These are phyloP conservation scores for Sebastes hopkinsi DNA, from an alignment of 2,797 vertebrate genomes.

Conservation along the genomic window DNA sequence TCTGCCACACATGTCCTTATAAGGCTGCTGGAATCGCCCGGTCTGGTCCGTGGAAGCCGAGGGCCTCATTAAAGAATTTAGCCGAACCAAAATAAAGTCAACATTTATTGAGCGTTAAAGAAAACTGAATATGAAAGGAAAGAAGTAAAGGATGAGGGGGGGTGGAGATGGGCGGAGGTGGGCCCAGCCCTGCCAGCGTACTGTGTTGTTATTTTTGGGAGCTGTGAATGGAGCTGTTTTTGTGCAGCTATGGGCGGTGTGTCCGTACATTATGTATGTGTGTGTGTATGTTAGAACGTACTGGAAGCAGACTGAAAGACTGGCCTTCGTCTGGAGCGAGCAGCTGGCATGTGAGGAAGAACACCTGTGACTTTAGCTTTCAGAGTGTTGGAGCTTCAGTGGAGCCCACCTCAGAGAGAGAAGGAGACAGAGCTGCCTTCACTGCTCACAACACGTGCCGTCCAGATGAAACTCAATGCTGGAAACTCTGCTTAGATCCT, in stretches of 20 bases:
- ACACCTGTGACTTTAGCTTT: slow-evolving; percentile 36
- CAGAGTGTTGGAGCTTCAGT: neutral
- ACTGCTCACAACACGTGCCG: neutral
- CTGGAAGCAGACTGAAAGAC: neutral
- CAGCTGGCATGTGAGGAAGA: slow-evolving; percentile 28
- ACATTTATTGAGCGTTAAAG: slow-evolving; percentile 58
- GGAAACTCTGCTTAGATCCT: neutral
- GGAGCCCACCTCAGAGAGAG: slow-evolving; percentile 12
- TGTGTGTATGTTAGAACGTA: neutral
- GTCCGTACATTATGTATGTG: neutral
- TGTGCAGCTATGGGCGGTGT: slow-evolving; percentile 15
- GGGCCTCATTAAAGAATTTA: slow-evolving; percentile 47
- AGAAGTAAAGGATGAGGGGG: slow-evolving; percentile 7
- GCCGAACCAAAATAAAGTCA: slow-evolving; percentile 66
- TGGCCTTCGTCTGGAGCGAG: slow-evolving; percentile 9
- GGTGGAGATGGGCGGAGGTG: neutral
- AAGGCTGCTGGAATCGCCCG: slow-evolving; percentile 7
- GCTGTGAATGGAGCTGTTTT: slow-evolving; percentile 60
- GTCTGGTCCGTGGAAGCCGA: neutral
- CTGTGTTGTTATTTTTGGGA: slow-evolving; percentile 51
- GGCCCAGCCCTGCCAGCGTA: neutral
- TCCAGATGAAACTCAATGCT: neutral
- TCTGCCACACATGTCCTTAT: slow-evolving; percentile 20
- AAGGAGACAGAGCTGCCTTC: neutral
- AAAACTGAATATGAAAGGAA: slow-evolving; percentile 50